phyloP scores from a whole-genome alignment of 2,113 vertebrate genomes.

The Tringa solitaria region DNA sequence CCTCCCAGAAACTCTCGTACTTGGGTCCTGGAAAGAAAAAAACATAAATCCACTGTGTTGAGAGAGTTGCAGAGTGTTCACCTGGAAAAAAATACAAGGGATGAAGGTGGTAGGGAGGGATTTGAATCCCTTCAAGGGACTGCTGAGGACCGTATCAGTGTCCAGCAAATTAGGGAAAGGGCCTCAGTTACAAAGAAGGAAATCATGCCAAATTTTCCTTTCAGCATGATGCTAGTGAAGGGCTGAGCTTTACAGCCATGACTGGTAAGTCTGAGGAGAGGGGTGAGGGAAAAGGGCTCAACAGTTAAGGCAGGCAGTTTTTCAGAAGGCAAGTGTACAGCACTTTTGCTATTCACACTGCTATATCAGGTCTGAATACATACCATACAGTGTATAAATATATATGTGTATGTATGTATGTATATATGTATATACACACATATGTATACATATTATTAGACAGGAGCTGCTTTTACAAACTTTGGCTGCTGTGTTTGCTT shows the following conservation, averaged over 20 bases:
- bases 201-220: background rate
- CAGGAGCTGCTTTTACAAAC: background rate
- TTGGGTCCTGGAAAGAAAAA: background rate
- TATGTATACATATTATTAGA: background rate
- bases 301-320: background rate
- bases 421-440: background rate
- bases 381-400: background rate
- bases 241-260: background rate
- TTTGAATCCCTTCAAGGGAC: background rate
- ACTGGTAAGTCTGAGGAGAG: background rate
- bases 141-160: background rate
- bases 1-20: background rate
- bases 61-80: background rate
- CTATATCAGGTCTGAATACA: background rate
- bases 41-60: background rate
- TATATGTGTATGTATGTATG: too few species aligned
- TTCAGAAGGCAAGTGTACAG: background rate
- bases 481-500: background rate
- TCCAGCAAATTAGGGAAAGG: background rate
- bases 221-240: accelerated
- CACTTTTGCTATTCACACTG: background rate
- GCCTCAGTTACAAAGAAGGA: background rate
- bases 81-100: background rate
- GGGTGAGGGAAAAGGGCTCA: background rate
- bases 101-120: background rate